Evolutionary conservation across 2,888 invertebrate species (phyloP).

Genomic region (Parthenolecanium corni): DNA sequence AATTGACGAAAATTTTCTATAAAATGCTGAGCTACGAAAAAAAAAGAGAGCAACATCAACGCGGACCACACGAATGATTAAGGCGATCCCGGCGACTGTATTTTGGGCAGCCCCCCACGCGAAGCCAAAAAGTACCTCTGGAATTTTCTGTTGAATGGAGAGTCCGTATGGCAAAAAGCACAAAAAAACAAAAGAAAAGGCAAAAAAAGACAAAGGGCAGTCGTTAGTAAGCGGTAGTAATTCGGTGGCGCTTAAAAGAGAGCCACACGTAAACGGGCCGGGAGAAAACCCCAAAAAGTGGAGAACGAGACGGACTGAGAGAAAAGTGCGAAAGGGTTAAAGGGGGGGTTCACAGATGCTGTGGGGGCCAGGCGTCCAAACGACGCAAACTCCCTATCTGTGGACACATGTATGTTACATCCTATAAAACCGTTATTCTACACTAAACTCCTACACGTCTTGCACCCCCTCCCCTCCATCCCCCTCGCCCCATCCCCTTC

Average conservation of each 20-base stretch:
- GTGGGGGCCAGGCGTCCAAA: conserved; percentile 27
- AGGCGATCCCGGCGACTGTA: too few species aligned
- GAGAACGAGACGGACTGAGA: not conserved
- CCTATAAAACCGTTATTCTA: conserved; percentile 25
- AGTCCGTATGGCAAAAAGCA: not conserved
- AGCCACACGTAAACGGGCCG: conserved; percentile 13
- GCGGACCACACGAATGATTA: too few species aligned
- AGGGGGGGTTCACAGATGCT: not conserved
- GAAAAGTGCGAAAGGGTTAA: too few species aligned
- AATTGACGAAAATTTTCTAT: too few species aligned
- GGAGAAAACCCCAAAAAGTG: not conserved
- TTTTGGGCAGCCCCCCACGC: conserved; percentile 3
- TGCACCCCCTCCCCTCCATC: conserved; percentile 9
- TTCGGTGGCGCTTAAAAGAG: conserved; percentile 28
- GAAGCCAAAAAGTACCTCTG: not conserved
- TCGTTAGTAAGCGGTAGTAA: conserved; percentile 29
- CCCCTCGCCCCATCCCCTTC: not conserved
- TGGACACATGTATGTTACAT: conserved; percentile 28
- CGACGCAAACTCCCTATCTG: conserved; percentile 28
- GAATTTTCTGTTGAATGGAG: too few species aligned
- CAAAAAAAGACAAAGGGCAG: conserved; percentile 27
- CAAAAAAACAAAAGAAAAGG: not conserved
- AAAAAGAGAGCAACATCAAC: too few species aligned
- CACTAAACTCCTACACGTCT: conserved; percentile 4
- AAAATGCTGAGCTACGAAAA: too few species aligned